Percentiles rank a stretch among this genome's conserved stretches.
Evolutionary conservation across 2,113 vertebrate genomes (phyloP).

Genomic region (Mungos mungo): DNA sequence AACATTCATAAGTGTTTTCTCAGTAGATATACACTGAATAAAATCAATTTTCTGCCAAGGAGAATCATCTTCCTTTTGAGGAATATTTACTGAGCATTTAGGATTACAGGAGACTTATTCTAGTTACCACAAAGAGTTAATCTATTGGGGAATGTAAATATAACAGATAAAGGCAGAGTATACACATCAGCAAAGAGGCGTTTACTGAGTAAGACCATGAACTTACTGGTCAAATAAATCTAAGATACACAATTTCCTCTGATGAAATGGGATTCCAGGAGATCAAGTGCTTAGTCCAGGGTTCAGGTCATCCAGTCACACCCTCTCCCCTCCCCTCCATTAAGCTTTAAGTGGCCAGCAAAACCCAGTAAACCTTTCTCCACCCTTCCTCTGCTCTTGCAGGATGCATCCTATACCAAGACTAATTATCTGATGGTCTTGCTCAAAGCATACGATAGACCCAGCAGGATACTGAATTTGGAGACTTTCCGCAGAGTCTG

Average conservation of each 20-base stretch:
- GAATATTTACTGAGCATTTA: not conserved
- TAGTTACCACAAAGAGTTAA: not conserved
- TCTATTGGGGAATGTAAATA: not conserved
- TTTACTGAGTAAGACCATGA: not conserved
- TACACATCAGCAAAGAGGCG: not conserved
- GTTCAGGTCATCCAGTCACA: not conserved
- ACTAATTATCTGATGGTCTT: not conserved
- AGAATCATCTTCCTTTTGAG: not conserved
- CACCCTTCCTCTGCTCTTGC: not conserved
- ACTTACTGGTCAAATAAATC: not conserved
- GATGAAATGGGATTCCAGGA: not conserved
- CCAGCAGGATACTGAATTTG: not conserved
- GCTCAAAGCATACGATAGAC: not conserved
- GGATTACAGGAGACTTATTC: not conserved
- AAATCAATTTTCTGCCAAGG: conserved; percentile 20
- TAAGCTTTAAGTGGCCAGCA: not conserved
- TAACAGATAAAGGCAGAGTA: not conserved
- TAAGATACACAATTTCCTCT: not conserved
- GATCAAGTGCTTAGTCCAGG: not conserved
- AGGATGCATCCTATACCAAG: not conserved
- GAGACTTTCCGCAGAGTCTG: not conserved
- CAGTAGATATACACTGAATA: not conserved
- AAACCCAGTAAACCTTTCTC: not conserved
- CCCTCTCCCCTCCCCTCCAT: not conserved
- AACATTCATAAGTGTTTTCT: conserved; percentile 17